Evolutionary conservation across 2,797 vertebrate genomes (phyloP), one percentile per base, ranked within the genome.

Genomic region (Cyclopterus lumpus): DNA sequence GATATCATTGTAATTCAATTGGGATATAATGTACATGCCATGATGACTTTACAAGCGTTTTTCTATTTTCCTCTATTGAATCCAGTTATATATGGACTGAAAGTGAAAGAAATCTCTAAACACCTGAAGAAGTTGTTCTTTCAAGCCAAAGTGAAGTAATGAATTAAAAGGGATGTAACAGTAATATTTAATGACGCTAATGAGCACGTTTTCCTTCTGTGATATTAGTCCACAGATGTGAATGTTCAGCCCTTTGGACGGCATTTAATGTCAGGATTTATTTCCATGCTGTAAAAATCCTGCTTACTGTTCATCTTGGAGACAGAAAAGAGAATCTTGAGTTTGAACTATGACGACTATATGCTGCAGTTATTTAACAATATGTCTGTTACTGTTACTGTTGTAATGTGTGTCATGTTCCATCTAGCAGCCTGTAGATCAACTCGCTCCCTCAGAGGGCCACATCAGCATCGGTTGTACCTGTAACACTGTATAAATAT

Each of bases 41-140:
- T 83, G 1, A 79, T 81, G 78, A 83, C 68, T 11, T 46, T 86
- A 0, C 81, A 84, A 2, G 4, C 11, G 0, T 14, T 85, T 44
- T 12, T 76, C 8, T 85, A 77, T 67, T 63, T 79, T 46, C 61
- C 61, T n/a, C 42, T 63, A 2, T 63, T 63, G 3, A 28, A 63
- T 20, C 60, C 60, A 30, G 34, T 83, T 0, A 75, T 83, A 26
- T 84, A 84, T 44, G 82, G 82, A 26, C 44, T 84, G 1, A 75
- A 81, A 1, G 71, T 80, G 36, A 60, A 60, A 60, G 58, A 61
- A 61, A 61, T 61, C 15, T 61, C 22, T 3, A 61, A 42, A 42
- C 26, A 73, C 5, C 14, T 85, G 1, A 85, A 62, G 30, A 40
- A 0, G 6, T 48, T 58, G 10, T 34, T 84, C 8, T 22, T 38